phyloP scores from a whole-genome alignment of 2,113 vertebrate genomes.

The Oriolus oriolus region DNA sequence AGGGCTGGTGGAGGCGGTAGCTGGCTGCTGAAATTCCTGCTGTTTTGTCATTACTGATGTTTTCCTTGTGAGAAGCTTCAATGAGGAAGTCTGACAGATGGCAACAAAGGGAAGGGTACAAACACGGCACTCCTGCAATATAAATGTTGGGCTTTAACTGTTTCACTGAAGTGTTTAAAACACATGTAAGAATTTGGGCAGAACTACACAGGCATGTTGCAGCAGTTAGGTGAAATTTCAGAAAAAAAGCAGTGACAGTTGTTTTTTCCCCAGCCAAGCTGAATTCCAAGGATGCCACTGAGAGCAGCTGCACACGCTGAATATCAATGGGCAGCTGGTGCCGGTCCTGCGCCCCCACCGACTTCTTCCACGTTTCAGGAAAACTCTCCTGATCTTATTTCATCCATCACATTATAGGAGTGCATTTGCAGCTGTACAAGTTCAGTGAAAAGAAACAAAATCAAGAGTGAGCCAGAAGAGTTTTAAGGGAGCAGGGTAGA shows the following conservation, averaged over 20 bases:
- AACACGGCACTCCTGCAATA: slow-evolving; percentile 17
- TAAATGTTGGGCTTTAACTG: background rate
- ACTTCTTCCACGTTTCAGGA: background rate
- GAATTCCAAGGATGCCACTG: slow-evolving; percentile 28
- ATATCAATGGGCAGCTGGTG: slow-evolving; percentile 41
- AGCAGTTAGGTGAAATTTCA: background rate
- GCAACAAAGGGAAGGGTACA: slow-evolving; percentile 34
- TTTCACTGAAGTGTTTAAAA: slow-evolving; percentile 10
- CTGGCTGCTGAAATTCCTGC: slow-evolving; percentile 22
- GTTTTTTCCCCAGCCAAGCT: slow-evolving; percentile 44
- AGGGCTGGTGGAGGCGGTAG: background rate
- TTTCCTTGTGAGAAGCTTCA: slow-evolving; percentile 21
- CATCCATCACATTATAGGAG: background rate
- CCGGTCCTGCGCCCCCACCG: background rate
- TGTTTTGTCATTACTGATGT: slow-evolving; percentile 27
- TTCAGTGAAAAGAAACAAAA: background rate
- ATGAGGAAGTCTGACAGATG: slow-evolving; percentile 43
- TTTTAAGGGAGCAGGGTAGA: background rate
- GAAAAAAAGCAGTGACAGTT: background rate
- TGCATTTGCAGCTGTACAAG: background rate
- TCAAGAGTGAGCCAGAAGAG: background rate
- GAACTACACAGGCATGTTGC: background rate
- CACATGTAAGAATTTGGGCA: background rate
- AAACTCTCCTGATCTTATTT: background rate
- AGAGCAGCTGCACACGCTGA: background rate